Evolutionary conservation across 2,888 invertebrate species (phyloP), one percentile per base, ranked within the genome.

Genomic region (Gibbula magus): DNA sequence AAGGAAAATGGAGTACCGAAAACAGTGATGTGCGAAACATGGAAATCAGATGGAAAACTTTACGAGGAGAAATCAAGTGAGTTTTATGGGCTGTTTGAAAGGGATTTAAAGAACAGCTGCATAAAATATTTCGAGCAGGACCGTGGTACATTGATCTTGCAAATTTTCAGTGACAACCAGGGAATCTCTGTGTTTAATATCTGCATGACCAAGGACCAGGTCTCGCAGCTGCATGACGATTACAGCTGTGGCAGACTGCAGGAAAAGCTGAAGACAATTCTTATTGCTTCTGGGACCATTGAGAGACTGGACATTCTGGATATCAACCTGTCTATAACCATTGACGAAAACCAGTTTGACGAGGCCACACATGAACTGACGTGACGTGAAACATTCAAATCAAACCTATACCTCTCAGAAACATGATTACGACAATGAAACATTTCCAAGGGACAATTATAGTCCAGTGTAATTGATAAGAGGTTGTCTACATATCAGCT

Each of bases 71-170:
- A 87, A 54, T 79, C 87, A 3, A 76, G 83, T 7, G 79, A 81
- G 20, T 85, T 89, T 75, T 89, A 88, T 76, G 77, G 81, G 7
- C 81, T 82, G n/a, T 82, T 91, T 29, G 87, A 89, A 52, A 85
- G 85, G 52, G 81, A 82, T 10, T 81, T 87, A 32, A 88, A 87
- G 61, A 87, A 86, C 32, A 83, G 88, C 22, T 84, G 91, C 53
- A 85, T 91, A 77, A 90, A 90, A 79, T 91, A 92, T 82, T 90
- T 92, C 75, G 92, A 92, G 82, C 91, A 92, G 81, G 89, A 90
- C 29, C 82, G 91, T 18, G 91, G 91, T n/a, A 89, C 91, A 0
- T 84, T 92, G 20, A 88, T 91, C 18, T 80, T 92, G 54, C 88
- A 89, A 53, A 88, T 90, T 7, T 82, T 82, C 35, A 84, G 86